phyloP scores from a whole-genome alignment of 2,113 vertebrate species.

The Coturnix japonica region DNA sequence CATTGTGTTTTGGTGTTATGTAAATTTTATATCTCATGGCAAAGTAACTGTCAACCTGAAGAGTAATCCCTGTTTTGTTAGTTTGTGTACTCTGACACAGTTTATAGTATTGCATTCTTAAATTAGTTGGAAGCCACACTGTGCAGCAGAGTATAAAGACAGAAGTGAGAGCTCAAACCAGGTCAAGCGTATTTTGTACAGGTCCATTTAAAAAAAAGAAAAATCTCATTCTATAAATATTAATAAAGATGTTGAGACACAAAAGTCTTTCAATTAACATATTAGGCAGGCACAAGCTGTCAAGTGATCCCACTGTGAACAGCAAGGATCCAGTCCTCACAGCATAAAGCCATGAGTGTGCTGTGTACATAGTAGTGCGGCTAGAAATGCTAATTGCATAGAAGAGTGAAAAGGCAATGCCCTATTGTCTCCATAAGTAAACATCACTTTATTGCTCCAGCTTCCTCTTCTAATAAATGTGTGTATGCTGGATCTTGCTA shows the following conservation, averaged over 20 bases:
- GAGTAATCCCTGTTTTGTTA: conserved; percentile 27
- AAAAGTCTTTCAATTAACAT: conserved; percentile 65
- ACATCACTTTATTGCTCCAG: conserved; percentile 57
- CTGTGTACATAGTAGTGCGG: conserved; percentile 38
- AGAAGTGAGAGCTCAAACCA: conserved; percentile 52
- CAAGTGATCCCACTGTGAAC: conserved; percentile 62
- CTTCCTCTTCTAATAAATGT: conserved; percentile 16
- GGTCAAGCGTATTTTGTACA: conserved; percentile 62
- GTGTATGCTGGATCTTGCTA: background rate
- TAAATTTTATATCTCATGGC: background rate
- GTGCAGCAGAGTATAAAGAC: conserved; percentile 43
- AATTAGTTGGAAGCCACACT: conserved; percentile 55
- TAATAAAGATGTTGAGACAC: conserved; percentile 65
- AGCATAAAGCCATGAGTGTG: conserved; percentile 20
- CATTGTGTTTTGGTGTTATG: background rate
- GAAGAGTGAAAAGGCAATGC: conserved; percentile 55
- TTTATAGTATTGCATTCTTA: conserved; percentile 34
- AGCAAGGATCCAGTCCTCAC: conserved; percentile 45
- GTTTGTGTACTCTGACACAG: conserved; percentile 35
- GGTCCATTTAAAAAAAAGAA: conserved; percentile 32
- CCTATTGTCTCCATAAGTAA: conserved; percentile 39
- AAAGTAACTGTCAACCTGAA: conserved; percentile 13
- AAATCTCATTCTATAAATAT: conserved; percentile 60
- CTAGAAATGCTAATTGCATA: conserved; percentile 9
- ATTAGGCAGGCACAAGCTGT: conserved; percentile 55